phyloP scores from a whole-genome alignment of 2,113 vertebrate genomes.

The Ophthalmolycus amberensis region DNA sequence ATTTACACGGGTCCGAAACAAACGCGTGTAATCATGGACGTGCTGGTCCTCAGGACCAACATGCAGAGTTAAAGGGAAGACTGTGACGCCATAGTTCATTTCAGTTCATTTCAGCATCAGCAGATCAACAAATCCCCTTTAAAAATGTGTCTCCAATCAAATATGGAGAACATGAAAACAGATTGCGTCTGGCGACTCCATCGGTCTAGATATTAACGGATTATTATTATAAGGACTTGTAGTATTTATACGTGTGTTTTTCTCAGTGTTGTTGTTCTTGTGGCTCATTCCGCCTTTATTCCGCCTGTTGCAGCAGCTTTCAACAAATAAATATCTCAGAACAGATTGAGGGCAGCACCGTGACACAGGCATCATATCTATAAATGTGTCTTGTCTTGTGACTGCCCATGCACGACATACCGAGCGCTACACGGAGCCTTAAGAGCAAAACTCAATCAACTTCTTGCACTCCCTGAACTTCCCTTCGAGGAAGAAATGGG shows the following conservation, averaged over 20 bases:
- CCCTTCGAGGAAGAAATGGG: background rate
- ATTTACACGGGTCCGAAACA: background rate
- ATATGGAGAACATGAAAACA: background rate
- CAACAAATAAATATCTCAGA: background rate
- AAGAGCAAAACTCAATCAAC: constrained; percentile 9
- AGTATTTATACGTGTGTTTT: background rate
- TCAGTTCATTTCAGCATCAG: background rate
- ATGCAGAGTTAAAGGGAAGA: background rate
- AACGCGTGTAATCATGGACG: background rate
- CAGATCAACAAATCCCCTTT: background rate
- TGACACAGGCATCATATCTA: constrained; percentile 18
- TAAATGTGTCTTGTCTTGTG: constrained; percentile 23
- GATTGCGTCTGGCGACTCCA: background rate
- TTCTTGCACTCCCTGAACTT: background rate
- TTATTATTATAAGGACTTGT: background rate
- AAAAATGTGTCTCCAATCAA: background rate
- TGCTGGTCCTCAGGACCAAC: background rate
- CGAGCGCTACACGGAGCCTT: background rate
- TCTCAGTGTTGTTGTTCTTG: background rate
- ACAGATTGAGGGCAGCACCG: background rate
- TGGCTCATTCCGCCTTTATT: background rate
- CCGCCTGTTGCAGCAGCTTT: constrained; percentile 1
- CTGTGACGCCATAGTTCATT: background rate
- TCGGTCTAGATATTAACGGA: background rate
- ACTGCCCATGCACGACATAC: constrained; percentile 2